Base-by-base conservation (phyloP, 2,888 invertebrate genomes). In the Ochropleura leucogaster region DNA sequence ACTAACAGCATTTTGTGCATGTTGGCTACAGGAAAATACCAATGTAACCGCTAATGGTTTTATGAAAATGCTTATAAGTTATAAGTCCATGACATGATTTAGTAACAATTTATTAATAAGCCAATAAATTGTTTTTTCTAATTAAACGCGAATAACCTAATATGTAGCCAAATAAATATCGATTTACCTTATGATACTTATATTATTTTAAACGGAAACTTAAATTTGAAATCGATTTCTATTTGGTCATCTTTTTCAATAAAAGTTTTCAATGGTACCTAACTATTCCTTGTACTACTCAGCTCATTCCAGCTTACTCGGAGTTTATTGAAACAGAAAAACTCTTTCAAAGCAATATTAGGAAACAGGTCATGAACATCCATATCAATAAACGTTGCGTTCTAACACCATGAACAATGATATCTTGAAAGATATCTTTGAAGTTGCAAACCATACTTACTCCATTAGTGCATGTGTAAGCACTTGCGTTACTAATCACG, bases 1-100 rank as follows among this genome's bases (percentile, higher is more conserved):
- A 74, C 70, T 88, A 89, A 89, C 82, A 83, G 89, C 89, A 89
- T 89, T 88, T 76, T 87, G 83, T 72, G 81, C 74, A 79, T 80
- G 81, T 40, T 30, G 60, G 64, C 44, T 84, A 68, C 53, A 57
- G 84, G 69, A 82, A 82, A 69, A 66, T 73, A 40, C 65, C 44
- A 63, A 18, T 5, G 9, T 69, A 55, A 63, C 16, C 55, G 46
- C 47, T 51, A 55, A n/a, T 55, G 3, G 68, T 68, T 8, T 55
- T 40, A 18, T 59, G 16, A 49, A 79, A 80, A 49, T 55, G 30
- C 12, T 9, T 63, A 62, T 51, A n/a, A n/a, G n/a, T n/a, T n/a
- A n/a, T n/a, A 51, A 6, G 62, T 44, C 60, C 44, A 40, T 57
- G 42, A 18, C 62, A 70, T 57, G 5, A 16, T 82, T 82, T 53